Evolutionary conservation across 64 coral and sea anemone species (phyloP).

Genomic region (Montipora capricornis): DNA sequence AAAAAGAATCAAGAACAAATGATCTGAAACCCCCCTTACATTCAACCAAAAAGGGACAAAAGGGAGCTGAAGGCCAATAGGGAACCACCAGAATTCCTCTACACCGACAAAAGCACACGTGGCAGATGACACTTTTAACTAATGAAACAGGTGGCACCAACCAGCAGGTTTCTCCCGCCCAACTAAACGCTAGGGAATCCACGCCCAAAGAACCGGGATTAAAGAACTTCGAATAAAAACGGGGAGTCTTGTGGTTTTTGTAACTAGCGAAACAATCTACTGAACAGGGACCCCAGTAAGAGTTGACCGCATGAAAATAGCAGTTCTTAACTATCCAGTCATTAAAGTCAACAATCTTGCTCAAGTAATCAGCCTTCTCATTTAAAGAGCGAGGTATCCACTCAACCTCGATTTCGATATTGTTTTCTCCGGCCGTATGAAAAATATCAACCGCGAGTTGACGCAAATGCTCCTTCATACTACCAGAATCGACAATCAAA

Average conservation of each 20-base stretch:
- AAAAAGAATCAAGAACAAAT: background rate
- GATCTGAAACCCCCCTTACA: background rate
- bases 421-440: constrained; percentile 14
- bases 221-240: constrained; percentile 44
- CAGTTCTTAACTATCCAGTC: constrained; percentile 54
- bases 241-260: background rate
- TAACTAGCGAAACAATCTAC: constrained; percentile 65
- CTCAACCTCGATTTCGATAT: background rate
- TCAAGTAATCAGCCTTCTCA: constrained; percentile 59
- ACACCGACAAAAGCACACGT: background rate
- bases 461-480: constrained; percentile 53
- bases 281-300: constrained; percentile 37
- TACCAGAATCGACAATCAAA: constrained; percentile 65
- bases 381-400: constrained; percentile 51
- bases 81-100: no score
- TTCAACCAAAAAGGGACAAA: background rate
- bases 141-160: background rate
- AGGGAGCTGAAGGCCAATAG: no score
- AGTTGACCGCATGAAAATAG: constrained; percentile 30
- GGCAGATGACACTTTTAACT: background rate
- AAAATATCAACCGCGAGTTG: background rate
- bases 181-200: background rate
- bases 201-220: constrained; percentile 9
- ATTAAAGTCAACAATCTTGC: constrained; percentile 61
- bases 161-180: background rate